Evolutionary conservation across 2,888 invertebrate genomes (phyloP).

Genomic region (Oxyteleia sp.): DNA sequence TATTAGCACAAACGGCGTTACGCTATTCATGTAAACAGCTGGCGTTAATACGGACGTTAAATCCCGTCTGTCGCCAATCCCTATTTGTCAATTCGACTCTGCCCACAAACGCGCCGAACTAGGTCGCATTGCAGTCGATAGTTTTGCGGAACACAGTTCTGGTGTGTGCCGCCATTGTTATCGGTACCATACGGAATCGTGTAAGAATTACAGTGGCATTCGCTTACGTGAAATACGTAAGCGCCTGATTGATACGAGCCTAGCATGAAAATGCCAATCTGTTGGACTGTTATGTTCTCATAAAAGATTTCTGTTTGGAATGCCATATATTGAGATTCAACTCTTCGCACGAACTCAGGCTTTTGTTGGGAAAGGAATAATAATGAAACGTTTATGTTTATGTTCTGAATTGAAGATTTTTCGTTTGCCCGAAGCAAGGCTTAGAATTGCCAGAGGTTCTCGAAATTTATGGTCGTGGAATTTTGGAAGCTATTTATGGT

Average conservation of each 20-base stretch:
- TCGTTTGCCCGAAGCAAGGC: not conserved
- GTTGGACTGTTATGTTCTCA: slow-evolving; percentile 52
- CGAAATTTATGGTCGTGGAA: not conserved
- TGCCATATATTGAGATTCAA: slow-evolving; percentile 43
- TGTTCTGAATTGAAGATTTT: slow-evolving; percentile 19
- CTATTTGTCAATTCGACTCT: slow-evolving; percentile 61
- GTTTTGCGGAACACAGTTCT: slow-evolving; percentile 9
- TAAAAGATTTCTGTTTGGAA: slow-evolving; percentile 57
- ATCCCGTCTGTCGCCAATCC: slow-evolving; percentile 24
- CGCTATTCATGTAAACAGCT: slow-evolving; percentile 33
- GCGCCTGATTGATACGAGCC: slow-evolving; percentile 60
- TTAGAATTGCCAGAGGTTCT: not conserved
- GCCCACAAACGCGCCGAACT: slow-evolving; percentile 44
- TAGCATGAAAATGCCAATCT: slow-evolving; percentile 63
- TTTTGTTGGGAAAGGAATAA: slow-evolving; percentile 48
- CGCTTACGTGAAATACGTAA: slow-evolving; percentile 56
- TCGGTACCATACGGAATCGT: slow-evolving; percentile 24
- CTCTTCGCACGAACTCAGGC: slow-evolving; percentile 43
- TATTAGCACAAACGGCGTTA: slow-evolving; percentile 30
- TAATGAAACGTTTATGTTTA: slow-evolving; percentile 26
- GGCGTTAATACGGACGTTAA: slow-evolving; percentile 39
- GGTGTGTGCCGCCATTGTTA: slow-evolving; percentile 42
- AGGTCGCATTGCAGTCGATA: slow-evolving; percentile 44
- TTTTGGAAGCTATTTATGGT: not conserved
- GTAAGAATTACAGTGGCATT: slow-evolving; percentile 57